Base-by-base conservation (phyloP, 2,797 vertebrate species). In the Urophycis tenuis region DNA sequence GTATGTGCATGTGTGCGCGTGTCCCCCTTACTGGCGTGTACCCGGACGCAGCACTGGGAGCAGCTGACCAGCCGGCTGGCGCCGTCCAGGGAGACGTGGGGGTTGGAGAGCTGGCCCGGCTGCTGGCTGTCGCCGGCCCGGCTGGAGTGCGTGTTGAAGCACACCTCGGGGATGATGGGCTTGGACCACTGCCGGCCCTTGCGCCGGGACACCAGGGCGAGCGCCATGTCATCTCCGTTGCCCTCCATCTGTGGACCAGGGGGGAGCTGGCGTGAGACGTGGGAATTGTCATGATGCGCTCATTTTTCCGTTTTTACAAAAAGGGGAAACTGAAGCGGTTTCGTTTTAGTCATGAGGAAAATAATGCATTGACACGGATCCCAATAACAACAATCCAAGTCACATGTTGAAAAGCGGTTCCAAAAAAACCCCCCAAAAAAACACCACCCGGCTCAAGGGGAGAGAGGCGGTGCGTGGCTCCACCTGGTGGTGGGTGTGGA, bases 161-260 rank as follows among this genome's bases (percentile, higher is more conserved):
- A 99, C 96, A 99, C 97, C 89, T 99, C 97, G 8, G 97, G 97
- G 89, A 99, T 97, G 78, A 99, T 89, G 0, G 97, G 97, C 85
- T 94, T 96, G 79, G 95, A 96, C 93, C 94, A 94, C 80, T 94
- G 93, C 30, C 85, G 91, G 33, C 91, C 93, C 10, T 85, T 83
- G 72, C 77, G 82, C 79, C 74, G 81, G 39, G 81, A 81, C 71
- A 82, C 79, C 77, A 89, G 14, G 17, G 29, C 88, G 87, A 81
- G 78, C 34, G 79, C 93, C 34, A 94, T 92, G 83, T 82, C 89
- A 64, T 85, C 90, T 71, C 81, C 84, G 77, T 84, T 91, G 76
- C 94, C 93, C 76, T 97, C 96, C 0, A 93, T 92, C 97, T 99
- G n/a, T 15, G 71, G 6, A n/a, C 14, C 69, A 22, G 34, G 74